Base-by-base conservation (phyloP, 2,888 invertebrate species). In the Acronicta aceris region DNA sequence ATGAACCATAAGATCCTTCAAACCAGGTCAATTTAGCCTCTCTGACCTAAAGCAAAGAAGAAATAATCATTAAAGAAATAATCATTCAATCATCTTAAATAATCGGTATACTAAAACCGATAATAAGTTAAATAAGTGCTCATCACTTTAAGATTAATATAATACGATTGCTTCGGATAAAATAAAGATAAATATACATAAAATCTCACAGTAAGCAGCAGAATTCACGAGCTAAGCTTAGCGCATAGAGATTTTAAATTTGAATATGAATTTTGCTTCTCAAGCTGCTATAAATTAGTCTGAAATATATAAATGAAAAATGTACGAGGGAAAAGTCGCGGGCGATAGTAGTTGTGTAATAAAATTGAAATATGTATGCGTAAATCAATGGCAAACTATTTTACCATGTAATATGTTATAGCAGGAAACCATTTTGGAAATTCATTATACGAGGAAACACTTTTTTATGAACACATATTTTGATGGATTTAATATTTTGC, bases 301-400 rank as follows among this genome's bases (percentile, higher is more conserved):
- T 59, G 63, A 58, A 65, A 66, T 60, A 54, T 68, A 50, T 65
- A 61, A 60, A 68, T 65, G 65, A 76, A 64, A 62, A 69, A 72
- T 65, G 33, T 63, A 55, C 25, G 38, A 17, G 9, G 36, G 55
- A 59, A 68, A 68, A 59, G 52, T 69, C 59, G 46, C 12, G 41
- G 43, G 33, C 59, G 42, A 67, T 65, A 25, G 56, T 56, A 60
- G 62, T 52, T 25, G 52, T 45, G 75, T 70, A 68, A 80, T 81
- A 81, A 80, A 81, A 74, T 76, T 81, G 79, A 81, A 71, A 81
- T 78, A 80, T 79, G 72, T 49, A 54, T 73, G 42, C 71, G 66
- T 81, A 80, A 78, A 81, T 80, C 81, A 74, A 69, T 65, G 58
- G 59, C 49, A 59, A 76, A 52, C 38, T 72, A 64, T 71, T 72